Conservation (phyloP, 2,113 vertebrate genomes). For the Lophius piscatorius region DNA sequence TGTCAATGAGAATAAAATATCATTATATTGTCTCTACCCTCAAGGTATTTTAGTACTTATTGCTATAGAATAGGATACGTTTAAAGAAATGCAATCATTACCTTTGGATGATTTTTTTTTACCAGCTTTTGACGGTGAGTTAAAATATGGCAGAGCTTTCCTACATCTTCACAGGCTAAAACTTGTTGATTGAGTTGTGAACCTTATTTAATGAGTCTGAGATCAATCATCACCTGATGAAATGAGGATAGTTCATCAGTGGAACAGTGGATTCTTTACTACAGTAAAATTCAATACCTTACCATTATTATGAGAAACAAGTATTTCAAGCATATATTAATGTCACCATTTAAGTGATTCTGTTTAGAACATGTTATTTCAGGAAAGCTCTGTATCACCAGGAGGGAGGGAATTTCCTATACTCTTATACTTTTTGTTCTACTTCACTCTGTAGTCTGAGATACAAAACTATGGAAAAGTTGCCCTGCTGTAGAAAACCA, state of each 20-base stretch:
- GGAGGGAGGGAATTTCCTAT: slow-evolving; percentile 8
- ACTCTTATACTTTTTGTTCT: slow-evolving; percentile 6
- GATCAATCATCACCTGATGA: slow-evolving; percentile 53
- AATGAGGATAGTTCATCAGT: slow-evolving; percentile 29
- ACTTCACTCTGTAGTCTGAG: slow-evolving; percentile 6
- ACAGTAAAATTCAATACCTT: slow-evolving; percentile 27
- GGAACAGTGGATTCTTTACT: slow-evolving; percentile 10
- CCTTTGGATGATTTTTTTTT: slow-evolving; percentile 9
- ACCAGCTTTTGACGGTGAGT: slow-evolving; percentile 29
- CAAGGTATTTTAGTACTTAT: background rate
- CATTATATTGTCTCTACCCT: no score
- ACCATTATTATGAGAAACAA: slow-evolving; percentile 7
- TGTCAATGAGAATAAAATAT: no score
- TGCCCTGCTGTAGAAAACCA: slow-evolving; percentile 18
- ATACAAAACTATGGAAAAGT: slow-evolving; percentile 17
- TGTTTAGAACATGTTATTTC: slow-evolving; percentile 24
- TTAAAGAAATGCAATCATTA: slow-evolving; percentile 1
- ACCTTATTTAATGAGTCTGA: slow-evolving; percentile 44
- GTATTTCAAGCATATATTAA: slow-evolving; percentile 14
- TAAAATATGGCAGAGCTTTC: slow-evolving; percentile 27
- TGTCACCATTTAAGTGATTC: slow-evolving; percentile 7
- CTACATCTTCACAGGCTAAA: slow-evolving; percentile 29
- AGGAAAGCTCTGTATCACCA: slow-evolving; percentile 9
- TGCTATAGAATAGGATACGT: slow-evolving; percentile 5
- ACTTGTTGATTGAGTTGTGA: slow-evolving; percentile 38